phyloP scores from a whole-genome alignment of 2,113 vertebrate genomes.

The Eira barbara region DNA sequence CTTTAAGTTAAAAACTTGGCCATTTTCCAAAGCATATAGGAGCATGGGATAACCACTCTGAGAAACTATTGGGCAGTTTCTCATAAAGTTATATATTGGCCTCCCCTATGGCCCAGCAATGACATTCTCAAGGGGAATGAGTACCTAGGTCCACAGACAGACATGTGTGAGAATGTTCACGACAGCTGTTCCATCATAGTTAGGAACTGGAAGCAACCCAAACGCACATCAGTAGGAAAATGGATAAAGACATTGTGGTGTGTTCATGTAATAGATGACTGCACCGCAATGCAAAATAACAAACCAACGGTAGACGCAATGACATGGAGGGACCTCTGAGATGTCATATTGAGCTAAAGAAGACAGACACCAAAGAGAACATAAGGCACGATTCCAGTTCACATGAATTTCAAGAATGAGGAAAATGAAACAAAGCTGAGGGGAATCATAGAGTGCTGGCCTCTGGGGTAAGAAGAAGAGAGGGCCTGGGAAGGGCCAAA shows the following conservation, averaged over 20 bases:
- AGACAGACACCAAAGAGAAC: background rate
- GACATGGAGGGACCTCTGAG: background rate
- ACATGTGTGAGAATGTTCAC: background rate
- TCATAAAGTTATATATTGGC: background rate
- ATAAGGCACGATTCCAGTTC: background rate
- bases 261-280: background rate
- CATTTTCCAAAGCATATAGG: background rate
- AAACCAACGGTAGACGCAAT: background rate
- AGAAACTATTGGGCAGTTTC: background rate
- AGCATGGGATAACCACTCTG: background rate
- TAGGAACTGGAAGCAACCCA: background rate
- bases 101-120: background rate
- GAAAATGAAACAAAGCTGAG: background rate
- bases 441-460: background rate
- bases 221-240: background rate
- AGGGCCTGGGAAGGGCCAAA: background rate
- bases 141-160: background rate
- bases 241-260: background rate
- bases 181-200: background rate
- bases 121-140: background rate
- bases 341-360: background rate
- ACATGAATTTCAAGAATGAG: background rate
- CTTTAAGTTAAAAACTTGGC: background rate
- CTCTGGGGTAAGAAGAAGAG: background rate
- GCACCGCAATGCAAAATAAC: background rate